These are phyloP conservation scores for Cyclargus thomasi DNA, from an alignment of 1,140 invertebrate species.

Conservation along the genomic window DNA sequence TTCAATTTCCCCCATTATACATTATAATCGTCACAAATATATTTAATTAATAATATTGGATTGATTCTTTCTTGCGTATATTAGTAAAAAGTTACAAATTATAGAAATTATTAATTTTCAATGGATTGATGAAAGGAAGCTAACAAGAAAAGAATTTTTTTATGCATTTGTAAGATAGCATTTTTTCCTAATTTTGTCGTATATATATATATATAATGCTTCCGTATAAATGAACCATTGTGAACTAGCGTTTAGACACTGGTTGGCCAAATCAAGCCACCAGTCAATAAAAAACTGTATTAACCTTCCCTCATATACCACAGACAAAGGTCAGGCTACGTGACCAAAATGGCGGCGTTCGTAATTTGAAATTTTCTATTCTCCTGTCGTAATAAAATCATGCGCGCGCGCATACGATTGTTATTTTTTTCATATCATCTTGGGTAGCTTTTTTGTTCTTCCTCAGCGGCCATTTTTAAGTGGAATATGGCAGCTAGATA, in stretches of 20 bases:
- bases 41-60: too few relatives aligned
- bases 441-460: constrained; percentile 24
- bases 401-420: constrained; percentile 56
- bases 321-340: constrained; percentile 64
- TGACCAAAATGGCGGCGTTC: constrained; percentile 61
- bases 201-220: too few relatives aligned
- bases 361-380: constrained; percentile 67
- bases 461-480: neutral
- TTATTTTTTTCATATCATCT: constrained; percentile 34
- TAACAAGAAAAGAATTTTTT: too few relatives aligned
- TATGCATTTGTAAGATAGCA: too few relatives aligned
- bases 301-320: constrained; percentile 56
- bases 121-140: too few relatives aligned
- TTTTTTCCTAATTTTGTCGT: too few relatives aligned
- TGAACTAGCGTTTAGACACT: constrained; percentile 31
- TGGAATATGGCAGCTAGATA: neutral
- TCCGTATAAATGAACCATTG: too few relatives aligned
- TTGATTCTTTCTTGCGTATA: too few relatives aligned
- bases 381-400: constrained; percentile 67
- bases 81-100: too few relatives aligned
- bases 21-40: too few relatives aligned
- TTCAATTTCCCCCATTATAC: too few relatives aligned
- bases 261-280: constrained; percentile 54
- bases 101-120: too few relatives aligned
- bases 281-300: constrained; percentile 63